Percentiles rank a stretch among this genome's conserved stretches.
These are phyloP conservation scores for Zaprionus davidi DNA, from an alignment of 1,140 invertebrate species.

Conservation along the genomic window DNA sequence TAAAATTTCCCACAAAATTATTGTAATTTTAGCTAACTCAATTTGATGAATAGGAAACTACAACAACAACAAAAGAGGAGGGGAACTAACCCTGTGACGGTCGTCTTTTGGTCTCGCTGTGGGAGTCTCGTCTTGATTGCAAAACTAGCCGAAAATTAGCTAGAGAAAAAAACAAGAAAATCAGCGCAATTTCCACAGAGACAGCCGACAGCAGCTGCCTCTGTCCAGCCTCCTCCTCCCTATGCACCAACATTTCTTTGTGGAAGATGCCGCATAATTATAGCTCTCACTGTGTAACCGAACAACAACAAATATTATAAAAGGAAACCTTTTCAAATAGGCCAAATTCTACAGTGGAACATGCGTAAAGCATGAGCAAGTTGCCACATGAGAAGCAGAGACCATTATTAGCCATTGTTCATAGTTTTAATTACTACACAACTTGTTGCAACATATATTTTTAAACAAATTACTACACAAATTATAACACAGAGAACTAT, in stretches of 20 bases:
- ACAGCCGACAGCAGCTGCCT: not conserved
- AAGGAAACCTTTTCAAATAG: conserved; percentile 19
- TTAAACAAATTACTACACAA: not conserved
- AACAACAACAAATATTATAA: conserved; percentile 9
- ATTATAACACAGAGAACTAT: not conserved
- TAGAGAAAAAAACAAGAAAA: conserved; percentile 49
- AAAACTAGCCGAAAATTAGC: conserved; percentile 74
- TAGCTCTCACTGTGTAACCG: conserved; percentile 32
- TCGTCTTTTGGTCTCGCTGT: conserved; percentile 32
- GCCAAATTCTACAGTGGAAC: conserved; percentile 12
- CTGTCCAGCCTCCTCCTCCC: not conserved
- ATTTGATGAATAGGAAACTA: conserved; percentile 60
- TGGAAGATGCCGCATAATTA: conserved; percentile 65
- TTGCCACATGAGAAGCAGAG: conserved; percentile 4
- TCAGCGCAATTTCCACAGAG: conserved; percentile 69
- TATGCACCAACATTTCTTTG: not conserved
- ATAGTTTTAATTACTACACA: conserved; percentile 4
- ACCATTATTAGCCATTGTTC: not conserved
- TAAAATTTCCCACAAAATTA: conserved; percentile 81
- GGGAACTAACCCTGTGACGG: conserved; percentile 6
- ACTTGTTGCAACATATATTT: conserved; percentile 17
- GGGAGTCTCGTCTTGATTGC: conserved; percentile 65
- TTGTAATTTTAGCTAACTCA: conserved; percentile 77
- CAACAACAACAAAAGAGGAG: conserved; percentile 14
- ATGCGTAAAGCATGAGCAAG: not conserved